Evolutionary conservation across 2,797 vertebrate species (phyloP).

Genomic region (Hylomyscus alleni): DNA sequence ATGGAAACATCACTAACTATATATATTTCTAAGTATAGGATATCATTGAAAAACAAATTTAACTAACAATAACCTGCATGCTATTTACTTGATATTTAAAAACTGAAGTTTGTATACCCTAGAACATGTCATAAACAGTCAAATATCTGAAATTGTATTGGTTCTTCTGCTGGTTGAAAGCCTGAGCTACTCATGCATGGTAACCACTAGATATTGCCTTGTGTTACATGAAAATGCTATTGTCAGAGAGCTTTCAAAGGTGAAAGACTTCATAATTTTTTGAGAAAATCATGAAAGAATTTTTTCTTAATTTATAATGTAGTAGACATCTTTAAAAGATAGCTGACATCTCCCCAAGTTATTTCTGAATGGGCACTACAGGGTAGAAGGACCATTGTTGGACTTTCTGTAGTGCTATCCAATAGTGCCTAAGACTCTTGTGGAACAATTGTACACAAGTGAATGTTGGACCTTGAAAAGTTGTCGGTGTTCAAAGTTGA

Average conservation of each 20-base stretch:
- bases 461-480: too few relatives aligned
- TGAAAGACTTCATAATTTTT: slow-evolving; percentile 3
- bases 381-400: not conserved
- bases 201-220: not conserved
- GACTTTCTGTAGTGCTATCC: not conserved
- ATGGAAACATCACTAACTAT: not conserved
- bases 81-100: slow-evolving; percentile 16
- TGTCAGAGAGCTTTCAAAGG: not conserved
- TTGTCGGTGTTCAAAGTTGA: too few relatives aligned
- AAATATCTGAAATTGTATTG: too few relatives aligned
- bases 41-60: slow-evolving; percentile 2
- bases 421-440: not conserved
- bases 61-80: not conserved
- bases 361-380: not conserved
- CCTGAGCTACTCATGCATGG: not conserved
- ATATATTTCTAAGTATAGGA: not conserved
- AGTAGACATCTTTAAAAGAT: not conserved
- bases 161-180: not conserved
- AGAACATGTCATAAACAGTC: not conserved
- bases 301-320: not conserved
- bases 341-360: not conserved
- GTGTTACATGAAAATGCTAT: not conserved
- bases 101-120: not conserved
- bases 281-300: not conserved
- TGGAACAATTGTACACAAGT: too few relatives aligned